phyloP scores from a whole-genome alignment of 2,888 invertebrate species.

The Idaea biselata region DNA sequence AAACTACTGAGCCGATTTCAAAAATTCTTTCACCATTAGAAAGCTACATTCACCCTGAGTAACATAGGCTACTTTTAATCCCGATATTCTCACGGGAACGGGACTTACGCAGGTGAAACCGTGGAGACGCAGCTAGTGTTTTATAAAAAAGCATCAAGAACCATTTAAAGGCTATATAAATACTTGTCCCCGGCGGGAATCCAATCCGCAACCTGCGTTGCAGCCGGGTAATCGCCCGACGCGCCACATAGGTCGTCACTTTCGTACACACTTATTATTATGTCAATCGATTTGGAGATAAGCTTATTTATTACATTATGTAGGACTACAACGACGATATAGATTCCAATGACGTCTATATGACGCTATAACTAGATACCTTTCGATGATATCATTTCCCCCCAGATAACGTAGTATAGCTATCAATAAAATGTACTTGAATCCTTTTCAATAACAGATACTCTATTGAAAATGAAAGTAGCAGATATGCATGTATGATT shows the following conservation, averaged over 20 bases:
- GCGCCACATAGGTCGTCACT: neutral
- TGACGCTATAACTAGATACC: neutral
- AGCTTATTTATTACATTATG: constrained; percentile 3
- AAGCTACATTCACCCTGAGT: too few relatives aligned
- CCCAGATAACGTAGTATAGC: neutral
- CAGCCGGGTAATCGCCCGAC: neutral
- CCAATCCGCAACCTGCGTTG: neutral
- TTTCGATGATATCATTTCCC: neutral
- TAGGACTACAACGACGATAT: neutral
- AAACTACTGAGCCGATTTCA: too few relatives aligned
- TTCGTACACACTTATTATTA: neutral
- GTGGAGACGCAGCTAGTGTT: too few relatives aligned
- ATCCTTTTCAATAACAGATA: neutral
- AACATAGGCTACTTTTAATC: too few relatives aligned
- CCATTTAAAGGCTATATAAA: too few relatives aligned
- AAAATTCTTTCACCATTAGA: too few relatives aligned
- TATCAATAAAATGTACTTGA: neutral
- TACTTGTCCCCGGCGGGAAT: too few relatives aligned
- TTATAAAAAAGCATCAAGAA: too few relatives aligned
- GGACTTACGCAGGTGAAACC: too few relatives aligned
- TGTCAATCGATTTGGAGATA: neutral
- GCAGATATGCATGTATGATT: neutral
- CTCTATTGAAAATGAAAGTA: neutral
- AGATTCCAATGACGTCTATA: neutral
- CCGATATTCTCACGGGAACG: too few relatives aligned